Conservation (phyloP, 2,113 vertebrate genomes). For the Pseudorectes ferrugineus region DNA sequence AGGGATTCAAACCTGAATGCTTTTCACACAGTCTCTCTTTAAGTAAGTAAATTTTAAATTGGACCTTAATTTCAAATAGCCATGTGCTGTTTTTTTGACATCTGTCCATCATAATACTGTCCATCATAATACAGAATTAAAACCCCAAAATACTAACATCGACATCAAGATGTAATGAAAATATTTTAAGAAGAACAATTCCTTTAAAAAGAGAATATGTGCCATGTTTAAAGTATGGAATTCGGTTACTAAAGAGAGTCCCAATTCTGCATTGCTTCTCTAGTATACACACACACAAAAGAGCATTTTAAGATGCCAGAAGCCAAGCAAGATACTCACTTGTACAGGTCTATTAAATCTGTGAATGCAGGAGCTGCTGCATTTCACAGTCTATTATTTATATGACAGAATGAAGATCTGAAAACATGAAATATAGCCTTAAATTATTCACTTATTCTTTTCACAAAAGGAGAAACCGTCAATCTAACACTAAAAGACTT, state of each 20-base stretch:
- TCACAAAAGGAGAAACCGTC: slow-evolving; percentile 63
- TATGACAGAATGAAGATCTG: slow-evolving; percentile 64
- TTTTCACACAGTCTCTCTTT: neutral
- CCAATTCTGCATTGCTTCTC: neutral
- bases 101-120: neutral
- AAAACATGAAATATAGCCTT: slow-evolving; percentile 71
- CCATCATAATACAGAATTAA: neutral
- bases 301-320: slow-evolving; percentile 11
- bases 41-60: neutral
- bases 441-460: slow-evolving; percentile 73
- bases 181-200: slow-evolving; percentile 35
- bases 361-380: slow-evolving; percentile 29
- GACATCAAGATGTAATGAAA: slow-evolving; percentile 14
- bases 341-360: slow-evolving; percentile 42
- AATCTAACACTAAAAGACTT: slow-evolving; percentile 70
- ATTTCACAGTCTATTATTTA: slow-evolving; percentile 67
- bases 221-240: neutral
- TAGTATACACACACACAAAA: neutral
- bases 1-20: neutral
- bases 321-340: neutral
- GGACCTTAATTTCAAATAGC: neutral
- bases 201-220: slow-evolving; percentile 1
- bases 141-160: neutral
- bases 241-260: neutral
- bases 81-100: neutral